phyloP scores from a whole-genome alignment of 2,797 vertebrate genomes.

The Gadopsis bispinosus region DNA sequence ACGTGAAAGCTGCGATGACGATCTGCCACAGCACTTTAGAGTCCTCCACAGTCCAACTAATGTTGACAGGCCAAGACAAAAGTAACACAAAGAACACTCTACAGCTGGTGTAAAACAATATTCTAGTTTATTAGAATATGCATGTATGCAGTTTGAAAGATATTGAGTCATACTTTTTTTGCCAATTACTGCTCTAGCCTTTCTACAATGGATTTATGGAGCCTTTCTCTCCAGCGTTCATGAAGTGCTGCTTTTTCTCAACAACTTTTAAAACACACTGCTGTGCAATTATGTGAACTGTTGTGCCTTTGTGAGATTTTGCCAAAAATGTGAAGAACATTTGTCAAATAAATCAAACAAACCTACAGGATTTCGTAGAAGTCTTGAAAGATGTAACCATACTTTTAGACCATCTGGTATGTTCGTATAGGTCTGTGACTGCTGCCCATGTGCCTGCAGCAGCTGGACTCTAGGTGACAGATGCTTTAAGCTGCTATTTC shows the following conservation, averaged over 20 bases:
- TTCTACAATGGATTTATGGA: constrained; percentile 44
- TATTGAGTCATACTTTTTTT: constrained; percentile 21
- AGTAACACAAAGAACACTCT: constrained; percentile 51
- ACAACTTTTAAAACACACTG: constrained; percentile 23
- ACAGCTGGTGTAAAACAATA: constrained; percentile 54
- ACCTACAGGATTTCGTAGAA: constrained; percentile 8
- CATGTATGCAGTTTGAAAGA: constrained; percentile 20
- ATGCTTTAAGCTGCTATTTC: constrained; percentile 68
- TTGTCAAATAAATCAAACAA: not conserved
- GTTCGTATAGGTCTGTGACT: constrained; percentile 23
- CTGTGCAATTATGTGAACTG: constrained; percentile 17
- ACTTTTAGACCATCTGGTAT: constrained; percentile 4
- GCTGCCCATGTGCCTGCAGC: constrained; percentile 23
- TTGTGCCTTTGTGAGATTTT: constrained; percentile 4
- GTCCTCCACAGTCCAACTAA: constrained; percentile 51
- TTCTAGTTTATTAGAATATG: constrained; percentile 27
- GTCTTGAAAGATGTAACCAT: not conserved
- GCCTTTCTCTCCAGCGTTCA: constrained; percentile 16
- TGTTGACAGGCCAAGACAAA: constrained; percentile 58
- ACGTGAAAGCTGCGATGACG: constrained; percentile 62
- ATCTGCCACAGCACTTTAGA: constrained; percentile 60
- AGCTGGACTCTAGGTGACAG: constrained; percentile 68
- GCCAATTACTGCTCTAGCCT: constrained; percentile 23
- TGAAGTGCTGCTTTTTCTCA: constrained; percentile 7
- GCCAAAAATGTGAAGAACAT: constrained; percentile 7